A percentile compares a stretch with the other conserved stretches of the same genome.
Conservation (phyloP, 2,797 vertebrate genomes). For the Macropus fuliginosus region DNA sequence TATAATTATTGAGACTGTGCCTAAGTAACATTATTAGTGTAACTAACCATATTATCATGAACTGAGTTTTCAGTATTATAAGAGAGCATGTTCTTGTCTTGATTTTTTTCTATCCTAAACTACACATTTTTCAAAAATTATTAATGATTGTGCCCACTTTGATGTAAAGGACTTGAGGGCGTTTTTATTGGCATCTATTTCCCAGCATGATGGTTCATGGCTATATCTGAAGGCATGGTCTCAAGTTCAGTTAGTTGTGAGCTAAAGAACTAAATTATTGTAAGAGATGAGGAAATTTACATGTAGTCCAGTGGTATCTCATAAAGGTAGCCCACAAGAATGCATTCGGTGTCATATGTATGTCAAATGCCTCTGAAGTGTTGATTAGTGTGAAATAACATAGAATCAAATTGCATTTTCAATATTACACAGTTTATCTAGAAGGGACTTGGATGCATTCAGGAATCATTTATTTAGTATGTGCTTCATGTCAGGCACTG, state of each 20-base stretch:
- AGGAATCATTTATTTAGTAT: not conserved
- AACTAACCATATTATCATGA: constrained; percentile 84
- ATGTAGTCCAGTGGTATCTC: not conserved
- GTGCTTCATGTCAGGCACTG: not conserved
- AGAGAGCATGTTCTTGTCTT: constrained; percentile 76
- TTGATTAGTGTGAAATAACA: not conserved
- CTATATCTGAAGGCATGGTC: not conserved
- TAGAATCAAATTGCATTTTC: not conserved
- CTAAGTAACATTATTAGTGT: constrained; percentile 83
- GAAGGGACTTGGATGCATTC: constrained; percentile 9
- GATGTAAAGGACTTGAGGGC: constrained; percentile 31
- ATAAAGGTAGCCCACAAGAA: not conserved
- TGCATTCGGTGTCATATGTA: not conserved
- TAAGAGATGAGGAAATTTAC: not conserved
- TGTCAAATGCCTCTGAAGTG: not conserved
- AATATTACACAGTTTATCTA: constrained; percentile 2
- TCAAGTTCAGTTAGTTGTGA: not conserved
- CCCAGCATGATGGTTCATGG: constrained; percentile 16
- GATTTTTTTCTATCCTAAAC: constrained; percentile 75
- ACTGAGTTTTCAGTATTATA: constrained; percentile 80
- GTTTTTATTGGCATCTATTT: constrained; percentile 22
- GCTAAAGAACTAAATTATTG: constrained; percentile 10
- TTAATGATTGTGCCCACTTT: constrained; percentile 63
- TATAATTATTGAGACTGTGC: constrained; percentile 83
- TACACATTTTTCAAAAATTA: constrained; percentile 74